phyloP scores from a whole-genome alignment of 2,797 vertebrate species.

The Champsocephalus gunnari region DNA sequence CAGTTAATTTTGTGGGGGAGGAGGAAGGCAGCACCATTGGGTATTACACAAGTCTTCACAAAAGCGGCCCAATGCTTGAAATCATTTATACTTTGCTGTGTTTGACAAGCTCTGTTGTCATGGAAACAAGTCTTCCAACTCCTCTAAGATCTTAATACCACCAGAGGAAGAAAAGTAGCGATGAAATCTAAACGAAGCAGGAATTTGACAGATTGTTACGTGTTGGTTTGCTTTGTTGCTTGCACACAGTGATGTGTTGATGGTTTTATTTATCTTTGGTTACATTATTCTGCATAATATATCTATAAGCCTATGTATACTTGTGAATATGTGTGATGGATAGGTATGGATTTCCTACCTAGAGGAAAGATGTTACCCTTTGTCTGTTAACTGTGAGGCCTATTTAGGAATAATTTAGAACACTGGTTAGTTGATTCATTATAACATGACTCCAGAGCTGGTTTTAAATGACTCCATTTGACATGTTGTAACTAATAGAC shows the following conservation, averaged over 20 bases:
- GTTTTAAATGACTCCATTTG: conserved; percentile 75
- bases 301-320: not conserved
- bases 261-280: not conserved
- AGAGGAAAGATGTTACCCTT: not conserved
- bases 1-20: conserved; percentile 57
- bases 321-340: not conserved
- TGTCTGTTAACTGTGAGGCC: conserved; percentile 34
- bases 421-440: conserved; percentile 64
- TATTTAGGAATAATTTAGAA: conserved; percentile 64
- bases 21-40: conserved; percentile 39
- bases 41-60: conserved; percentile 70
- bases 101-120: conserved; percentile 75
- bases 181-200: conserved; percentile 8
- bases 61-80: conserved; percentile 55
- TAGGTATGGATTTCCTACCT: conserved; percentile 2
- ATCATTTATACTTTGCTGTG: conserved; percentile 68
- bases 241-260: not conserved
- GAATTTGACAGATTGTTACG: conserved; percentile 5
- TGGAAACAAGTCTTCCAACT: conserved; percentile 76
- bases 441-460: conserved; percentile 53
- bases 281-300: not conserved
- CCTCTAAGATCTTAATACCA: conserved; percentile 49
- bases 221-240: conserved; percentile 1
- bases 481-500: conserved; percentile 73
- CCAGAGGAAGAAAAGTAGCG: conserved; percentile 1